These are phyloP conservation scores for Hydrocynus forskahlii DNA, from an alignment of 2,797 vertebrate genomes.

Conservation along the genomic window DNA sequence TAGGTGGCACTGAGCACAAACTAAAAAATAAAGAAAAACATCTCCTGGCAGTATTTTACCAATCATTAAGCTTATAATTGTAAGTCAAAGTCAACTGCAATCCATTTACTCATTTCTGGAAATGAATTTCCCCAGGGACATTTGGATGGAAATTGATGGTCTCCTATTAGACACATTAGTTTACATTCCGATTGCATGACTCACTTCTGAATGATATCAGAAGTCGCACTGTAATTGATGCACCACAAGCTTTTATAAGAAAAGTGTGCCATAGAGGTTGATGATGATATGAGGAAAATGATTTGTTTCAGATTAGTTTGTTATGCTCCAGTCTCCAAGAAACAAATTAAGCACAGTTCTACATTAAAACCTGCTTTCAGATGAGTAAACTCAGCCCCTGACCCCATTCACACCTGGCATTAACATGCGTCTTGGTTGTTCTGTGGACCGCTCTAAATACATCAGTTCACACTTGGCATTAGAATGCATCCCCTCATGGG, in stretches of 20 bases:
- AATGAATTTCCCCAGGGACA: slow-evolving; percentile 67
- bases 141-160: slow-evolving; percentile 59
- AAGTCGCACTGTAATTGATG: slow-evolving; percentile 32
- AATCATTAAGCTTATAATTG: slow-evolving; percentile 62
- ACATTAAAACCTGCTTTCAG: no score
- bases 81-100: slow-evolving; percentile 59
- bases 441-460: no score
- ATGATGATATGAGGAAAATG: neutral
- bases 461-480: no score
- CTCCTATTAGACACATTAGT: slow-evolving; percentile 67
- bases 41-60: slow-evolving; percentile 53
- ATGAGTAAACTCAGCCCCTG: no score
- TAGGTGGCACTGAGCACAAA: slow-evolving; percentile 22
- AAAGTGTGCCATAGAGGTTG: neutral
- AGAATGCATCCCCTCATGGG: no score
- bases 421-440: no score
- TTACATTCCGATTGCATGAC: slow-evolving; percentile 54
- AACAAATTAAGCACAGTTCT: no score
- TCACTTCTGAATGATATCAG: slow-evolving; percentile 53
- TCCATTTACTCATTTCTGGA: slow-evolving; percentile 70
- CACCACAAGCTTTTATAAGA: neutral
- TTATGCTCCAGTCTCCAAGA: no score
- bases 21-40: slow-evolving; percentile 56
- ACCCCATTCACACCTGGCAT: no score
- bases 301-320: neutral